phyloP scores from a whole-genome alignment of 2,113 vertebrate genomes.

The Podilymbus podiceps region DNA sequence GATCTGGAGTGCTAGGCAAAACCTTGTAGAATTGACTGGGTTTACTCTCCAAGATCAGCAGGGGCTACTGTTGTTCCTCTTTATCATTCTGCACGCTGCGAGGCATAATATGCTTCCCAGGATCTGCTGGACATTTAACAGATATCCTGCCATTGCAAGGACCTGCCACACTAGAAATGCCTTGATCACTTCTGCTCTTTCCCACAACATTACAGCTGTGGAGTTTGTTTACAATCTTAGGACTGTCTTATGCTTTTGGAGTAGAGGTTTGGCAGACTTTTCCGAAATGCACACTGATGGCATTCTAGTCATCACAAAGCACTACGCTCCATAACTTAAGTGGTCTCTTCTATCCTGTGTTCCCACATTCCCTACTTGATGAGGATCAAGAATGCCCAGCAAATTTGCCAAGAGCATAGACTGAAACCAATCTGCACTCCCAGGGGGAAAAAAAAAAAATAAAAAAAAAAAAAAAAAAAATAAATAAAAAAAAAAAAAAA shows the following conservation, averaged over 20 bases:
- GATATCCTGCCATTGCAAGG: not conserved
- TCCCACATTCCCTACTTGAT: not conserved
- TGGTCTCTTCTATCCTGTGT: not conserved
- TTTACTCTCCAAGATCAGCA: not conserved
- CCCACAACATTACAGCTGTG: fast-evolving
- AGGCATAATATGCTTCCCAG: not conserved
- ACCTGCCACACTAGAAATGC: not conserved
- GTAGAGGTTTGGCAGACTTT: not conserved
- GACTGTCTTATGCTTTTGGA: not conserved
- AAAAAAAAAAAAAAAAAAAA: no score
- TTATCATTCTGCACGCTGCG: not conserved
- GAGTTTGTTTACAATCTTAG: not conserved
- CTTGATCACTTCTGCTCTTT: not conserved
- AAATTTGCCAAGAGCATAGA: not conserved
- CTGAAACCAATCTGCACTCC: not conserved
- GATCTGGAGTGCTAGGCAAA: not conserved
- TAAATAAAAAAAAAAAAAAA: no score
- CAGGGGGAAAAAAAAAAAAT: not conserved
- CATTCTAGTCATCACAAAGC: not conserved
- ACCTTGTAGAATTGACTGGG: not conserved
- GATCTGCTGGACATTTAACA: not conserved
- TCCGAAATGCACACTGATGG: not conserved
- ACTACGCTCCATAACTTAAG: not conserved
- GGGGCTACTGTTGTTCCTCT: not conserved
- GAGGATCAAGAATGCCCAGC: not conserved